A percentile compares a stretch with the other conserved stretches of the same genome.
These are phyloP conservation scores for Hylaeus anthracinus DNA, from an alignment of 1,140 invertebrate species.

Conservation along the genomic window DNA sequence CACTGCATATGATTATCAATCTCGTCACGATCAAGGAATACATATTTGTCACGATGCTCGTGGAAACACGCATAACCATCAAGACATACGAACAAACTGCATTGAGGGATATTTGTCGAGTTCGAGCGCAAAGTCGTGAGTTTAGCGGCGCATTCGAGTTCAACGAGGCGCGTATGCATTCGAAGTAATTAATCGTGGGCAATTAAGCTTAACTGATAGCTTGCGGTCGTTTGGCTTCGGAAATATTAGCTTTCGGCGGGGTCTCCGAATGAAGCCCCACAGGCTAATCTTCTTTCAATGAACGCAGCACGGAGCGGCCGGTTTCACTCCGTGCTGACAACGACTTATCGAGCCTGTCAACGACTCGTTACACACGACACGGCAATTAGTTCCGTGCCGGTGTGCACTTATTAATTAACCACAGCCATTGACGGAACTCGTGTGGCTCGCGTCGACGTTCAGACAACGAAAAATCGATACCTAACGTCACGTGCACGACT, in stretches of 20 bases:
- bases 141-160: background rate
- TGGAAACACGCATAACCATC: no score
- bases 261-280: conserved; percentile 31
- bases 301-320: background rate
- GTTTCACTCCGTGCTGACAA: conserved; percentile 23
- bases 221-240: conserved; percentile 46
- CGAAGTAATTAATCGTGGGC: conserved; percentile 35
- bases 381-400: conserved; percentile 47
- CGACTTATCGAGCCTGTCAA: conserved; percentile 52
- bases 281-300: conserved; percentile 30
- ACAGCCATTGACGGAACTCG: background rate
- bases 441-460: background rate
- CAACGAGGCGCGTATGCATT: background rate
- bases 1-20: no score
- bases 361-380: conserved; percentile 42
- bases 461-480: conserved; percentile 14
- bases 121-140: background rate
- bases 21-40: background rate
- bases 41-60: background rate
- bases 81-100: background rate
- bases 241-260: conserved; percentile 10
- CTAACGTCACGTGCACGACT: background rate
- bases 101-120: background rate
- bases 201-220: conserved; percentile 53
- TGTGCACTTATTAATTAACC: conserved; percentile 54